Evolutionary conservation across 1,140 invertebrate genomes (phyloP), one percentile per base, ranked within the genome.

Genomic region (Conus betulinus): DNA sequence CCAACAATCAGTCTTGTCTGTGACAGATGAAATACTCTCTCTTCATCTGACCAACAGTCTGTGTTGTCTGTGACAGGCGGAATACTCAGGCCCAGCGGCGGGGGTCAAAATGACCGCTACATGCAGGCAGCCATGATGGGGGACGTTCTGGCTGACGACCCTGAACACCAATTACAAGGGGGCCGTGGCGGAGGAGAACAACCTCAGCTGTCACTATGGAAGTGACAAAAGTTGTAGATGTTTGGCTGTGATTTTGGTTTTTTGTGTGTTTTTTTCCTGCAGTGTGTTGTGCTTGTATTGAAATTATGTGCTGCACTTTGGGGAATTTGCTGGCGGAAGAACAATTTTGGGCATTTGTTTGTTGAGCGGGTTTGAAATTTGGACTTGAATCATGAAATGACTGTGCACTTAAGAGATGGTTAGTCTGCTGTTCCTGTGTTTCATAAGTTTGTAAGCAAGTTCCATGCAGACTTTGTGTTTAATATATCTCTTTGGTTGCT

Each of bases 41-140:
- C 39, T 39, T 39, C 39, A 15, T 60, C 4, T 60, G 57, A 60
- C 57, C 57, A 60, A n/a, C 67, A 13, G 6, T 25, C 20, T 76
- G 25, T 76, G 1, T n/a, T 10, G 8, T 13, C 17, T 79, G 8
- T 27, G 13, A 51, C 88, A 94, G 93, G 93, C 93, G 13, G 90
- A 91, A 0, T 92, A 91, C 86, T 91, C 90, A 85, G 78, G 91
- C 8, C 90, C 89, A 7, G 87, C 91, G 67, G 87, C 88, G 3
- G 90, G 90, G 83, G 90, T 89, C 92, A 92, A 63, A 91, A 90
- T 84, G 92, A 93, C 39, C 91, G 91, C 1, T 94, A 91, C 87
- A 91, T 92, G 84, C 89, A 92, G 83, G 93, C 94, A 8, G 94
- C 93, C 13, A 91, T 93, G 20, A 93, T 92, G 17, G 94, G 94